phyloP scores from a whole-genome alignment of 2,797 vertebrate species.

The Anas capensis region DNA sequence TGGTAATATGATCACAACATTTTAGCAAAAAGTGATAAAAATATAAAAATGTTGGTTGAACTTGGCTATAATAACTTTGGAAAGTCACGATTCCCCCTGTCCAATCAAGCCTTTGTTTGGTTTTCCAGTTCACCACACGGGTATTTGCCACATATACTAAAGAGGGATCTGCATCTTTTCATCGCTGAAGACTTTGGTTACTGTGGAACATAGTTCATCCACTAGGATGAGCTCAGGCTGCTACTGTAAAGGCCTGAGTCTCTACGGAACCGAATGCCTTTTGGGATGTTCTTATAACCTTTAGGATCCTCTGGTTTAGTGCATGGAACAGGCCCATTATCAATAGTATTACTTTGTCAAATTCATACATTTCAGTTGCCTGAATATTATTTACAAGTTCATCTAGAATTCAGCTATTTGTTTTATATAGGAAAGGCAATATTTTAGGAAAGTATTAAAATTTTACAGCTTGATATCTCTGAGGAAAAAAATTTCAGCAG shows the following conservation, averaged over 20 bases:
- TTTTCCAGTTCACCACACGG: not conserved
- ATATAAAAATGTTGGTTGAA: constrained; percentile 20
- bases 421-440: not conserved
- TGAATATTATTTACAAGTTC: not conserved
- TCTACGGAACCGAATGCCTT: not conserved
- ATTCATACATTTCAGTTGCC: not conserved
- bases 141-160: not conserved
- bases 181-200: not conserved
- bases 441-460: not conserved
- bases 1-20: constrained; percentile 7
- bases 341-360: not conserved
- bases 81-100: not conserved
- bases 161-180: not conserved
- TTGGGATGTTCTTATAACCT: not conserved
- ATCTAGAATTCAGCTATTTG: not conserved
- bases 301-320: not conserved
- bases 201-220: not conserved
- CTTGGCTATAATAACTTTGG: constrained; percentile 31
- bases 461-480: not conserved
- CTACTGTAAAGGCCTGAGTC: not conserved
- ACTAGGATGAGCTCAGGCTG: not conserved
- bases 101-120: not conserved
- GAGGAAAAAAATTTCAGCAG: not conserved
- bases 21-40: constrained; percentile 61
- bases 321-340: not conserved